A percentile compares a stretch with the other conserved stretches of the same genome.
phyloP scores from a whole-genome alignment of 1,140 invertebrate species.

The Euschistus heros region DNA sequence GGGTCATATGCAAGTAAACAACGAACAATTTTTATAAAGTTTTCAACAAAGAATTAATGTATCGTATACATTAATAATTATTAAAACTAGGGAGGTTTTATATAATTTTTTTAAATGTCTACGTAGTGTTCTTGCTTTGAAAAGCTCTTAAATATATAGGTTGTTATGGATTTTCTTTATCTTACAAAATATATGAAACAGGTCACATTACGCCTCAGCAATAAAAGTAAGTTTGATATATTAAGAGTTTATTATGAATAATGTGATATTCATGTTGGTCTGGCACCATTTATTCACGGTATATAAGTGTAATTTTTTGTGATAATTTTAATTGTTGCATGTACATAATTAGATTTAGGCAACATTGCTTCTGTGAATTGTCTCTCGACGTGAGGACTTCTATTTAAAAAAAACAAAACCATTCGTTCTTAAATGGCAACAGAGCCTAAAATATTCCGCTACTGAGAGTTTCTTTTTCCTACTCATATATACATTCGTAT shows the following conservation, averaged over 20 bases:
- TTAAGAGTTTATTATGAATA: slow-evolving; percentile 16
- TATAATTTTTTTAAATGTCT: slow-evolving; percentile 5
- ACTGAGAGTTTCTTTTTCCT: not conserved
- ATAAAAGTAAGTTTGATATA: slow-evolving; percentile 13
- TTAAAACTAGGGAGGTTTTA: slow-evolving; percentile 1
- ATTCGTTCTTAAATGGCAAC: not conserved
- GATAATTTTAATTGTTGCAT: slow-evolving; percentile 20
- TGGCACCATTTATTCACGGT: slow-evolving; percentile 19
- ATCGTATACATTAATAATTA: not conserved
- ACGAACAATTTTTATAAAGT: slow-evolving; percentile 16
- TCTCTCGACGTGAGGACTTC: not conserved
- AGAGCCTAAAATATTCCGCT: slow-evolving; percentile 1
- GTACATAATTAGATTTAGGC: slow-evolving; percentile 10
- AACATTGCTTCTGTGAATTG: slow-evolving; percentile 16
- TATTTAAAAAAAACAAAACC: not conserved
- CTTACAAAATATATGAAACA: not conserved
- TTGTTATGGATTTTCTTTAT: not conserved
- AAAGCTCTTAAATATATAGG: slow-evolving; percentile 3
- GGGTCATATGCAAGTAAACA: slow-evolving; percentile 9
- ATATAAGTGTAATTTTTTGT: slow-evolving; percentile 19
- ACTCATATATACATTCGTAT: slow-evolving; percentile 6
- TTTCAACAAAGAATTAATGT: slow-evolving; percentile 2
- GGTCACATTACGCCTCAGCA: slow-evolving; percentile 17
- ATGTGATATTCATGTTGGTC: slow-evolving; percentile 20
- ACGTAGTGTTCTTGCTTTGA: not conserved